Evolutionary conservation across 2,113 vertebrate species (phyloP), one percentile per base, ranked within the genome.

Genomic region (Oxygymnocypris stewartii): DNA sequence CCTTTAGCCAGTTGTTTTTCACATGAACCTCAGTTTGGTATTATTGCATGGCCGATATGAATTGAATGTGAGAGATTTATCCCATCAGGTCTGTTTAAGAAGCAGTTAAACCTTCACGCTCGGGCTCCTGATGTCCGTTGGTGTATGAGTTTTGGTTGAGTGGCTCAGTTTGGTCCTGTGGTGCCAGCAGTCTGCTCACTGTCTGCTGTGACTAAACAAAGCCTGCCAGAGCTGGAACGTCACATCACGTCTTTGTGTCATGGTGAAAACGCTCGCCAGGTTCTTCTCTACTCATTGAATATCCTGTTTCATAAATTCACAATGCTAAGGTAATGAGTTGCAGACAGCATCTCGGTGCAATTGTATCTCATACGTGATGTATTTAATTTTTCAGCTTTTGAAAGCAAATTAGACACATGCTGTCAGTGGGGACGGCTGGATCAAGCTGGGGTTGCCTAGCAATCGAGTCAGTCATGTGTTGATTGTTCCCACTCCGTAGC

Each of bases 401-500:
- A 73, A 23, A 49, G 67, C 83, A 28, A 67, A 87, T 84, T 87
- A 88, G 86, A 20, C 16, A 11, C 8, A 86, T 91, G 85, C 90
- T 90, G 91, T 92, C 94, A 93, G 86, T 93, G 92, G 93, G 31
- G 78, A 84, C 87, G 90, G 91, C 90, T 89, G 88, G 88, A 82
- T 80, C 87, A 85, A 59, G 51, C 54, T 89, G 89, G 88, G 89
- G 88, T 76, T 93, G 20, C 71, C 69, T 42, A 73, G 69, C 37
- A 42, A 74, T 74, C 8, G 20, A 74, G 71, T 74, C 69, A 42
- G 37, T 6, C 0, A 37, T 77, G n/a, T 59, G 35, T 25, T 44
- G 49, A 2, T 37, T 75, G 49, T 37, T 59, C 44, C 54, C 59
- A 4, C 73, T 77, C 54, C 18, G 44, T 54, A 23, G 40, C 37